Evolutionary conservation across 92 coral and sea anemone species (phyloP).

Genomic region (Parazoanthus atlanticus): DNA sequence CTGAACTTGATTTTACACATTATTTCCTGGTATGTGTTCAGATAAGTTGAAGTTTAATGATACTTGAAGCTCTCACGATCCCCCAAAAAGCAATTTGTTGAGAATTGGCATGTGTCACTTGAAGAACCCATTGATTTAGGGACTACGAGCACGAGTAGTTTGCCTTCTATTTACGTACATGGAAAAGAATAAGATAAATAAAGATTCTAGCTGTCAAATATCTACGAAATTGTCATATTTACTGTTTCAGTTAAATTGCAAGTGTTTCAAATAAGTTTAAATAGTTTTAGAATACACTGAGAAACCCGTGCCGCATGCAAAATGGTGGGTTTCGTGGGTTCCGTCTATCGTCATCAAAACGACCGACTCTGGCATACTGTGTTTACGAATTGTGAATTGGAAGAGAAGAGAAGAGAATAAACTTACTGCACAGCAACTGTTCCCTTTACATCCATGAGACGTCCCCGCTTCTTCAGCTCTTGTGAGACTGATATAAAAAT

Average conservation of each 20-base stretch:
- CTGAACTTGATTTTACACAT: background rate
- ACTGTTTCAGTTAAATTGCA: background rate
- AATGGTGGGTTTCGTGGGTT: background rate
- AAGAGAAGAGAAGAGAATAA: background rate
- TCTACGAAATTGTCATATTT: background rate
- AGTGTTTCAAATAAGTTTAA: background rate
- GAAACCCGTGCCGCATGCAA: background rate
- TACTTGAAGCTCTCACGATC: background rate
- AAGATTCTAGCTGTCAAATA: background rate
- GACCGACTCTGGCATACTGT: background rate
- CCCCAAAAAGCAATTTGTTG: background rate
- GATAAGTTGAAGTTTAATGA: background rate
- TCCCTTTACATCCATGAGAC: constrained; percentile 21
- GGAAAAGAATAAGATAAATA: constrained; percentile 5
- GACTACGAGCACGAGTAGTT: background rate
- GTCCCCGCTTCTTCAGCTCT: constrained; percentile 11
- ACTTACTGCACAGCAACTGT: constrained; percentile 45
- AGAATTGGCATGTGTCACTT: background rate
- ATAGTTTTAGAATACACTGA: background rate
- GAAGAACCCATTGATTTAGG: constrained; percentile 17
- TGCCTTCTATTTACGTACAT: background rate
- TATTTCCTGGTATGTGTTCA: background rate
- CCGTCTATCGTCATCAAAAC: background rate
- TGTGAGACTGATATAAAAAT: constrained; percentile 26
- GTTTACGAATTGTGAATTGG: constrained; percentile 3